phyloP scores from a whole-genome alignment of 1,140 invertebrate species.

The fruit fly (Drosophila melanogaster) region Release_6_plus_ISO1_MT NC_004354.4:9258501-9259000 shows the following conservation, averaged over 20 bases:
- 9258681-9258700: slow-evolving; percentile 36
- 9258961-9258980: background rate
- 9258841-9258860: slow-evolving; percentile 12
- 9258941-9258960: slow-evolving; percentile 2
- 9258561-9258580: slow-evolving; percentile 43
- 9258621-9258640: slow-evolving; percentile 16
- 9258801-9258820: slow-evolving; percentile 18
- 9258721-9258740: slow-evolving; percentile 49
- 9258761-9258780: background rate
- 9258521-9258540: slow-evolving; percentile 9
- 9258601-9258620: slow-evolving; percentile 2
- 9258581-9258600: slow-evolving; percentile 71
- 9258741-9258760: slow-evolving; percentile 12
- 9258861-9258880: background rate
- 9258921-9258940: background rate
- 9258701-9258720: slow-evolving; percentile 24
- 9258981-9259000: background rate
- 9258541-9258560: slow-evolving; percentile 1
- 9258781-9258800: background rate
- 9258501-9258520: background rate
- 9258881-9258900: background rate
- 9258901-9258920: background rate
- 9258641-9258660: slow-evolving; percentile 19
- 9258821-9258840: slow-evolving; percentile 13
- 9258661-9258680: slow-evolving; percentile 36